Evolutionary conservation across 2,113 vertebrate species (phyloP).

Genomic region (Meleagris gallopavo): DNA sequence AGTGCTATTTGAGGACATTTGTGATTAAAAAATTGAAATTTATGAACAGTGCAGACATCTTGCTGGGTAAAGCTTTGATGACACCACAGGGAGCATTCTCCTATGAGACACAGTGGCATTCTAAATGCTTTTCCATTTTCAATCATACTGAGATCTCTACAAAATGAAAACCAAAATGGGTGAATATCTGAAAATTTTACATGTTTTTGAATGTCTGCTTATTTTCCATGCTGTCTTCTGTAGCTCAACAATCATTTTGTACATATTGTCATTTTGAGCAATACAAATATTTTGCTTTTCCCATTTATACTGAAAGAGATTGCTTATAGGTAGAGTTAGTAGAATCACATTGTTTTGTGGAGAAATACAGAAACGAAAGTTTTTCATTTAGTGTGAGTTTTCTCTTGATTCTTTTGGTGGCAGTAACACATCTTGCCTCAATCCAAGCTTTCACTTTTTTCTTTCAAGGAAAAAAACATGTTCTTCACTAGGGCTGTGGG

Average conservation of each 20-base stretch:
- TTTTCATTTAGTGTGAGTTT: background rate
- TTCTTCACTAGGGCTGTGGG: fast-evolving
- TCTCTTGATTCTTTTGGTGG: background rate
- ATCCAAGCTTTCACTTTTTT: background rate
- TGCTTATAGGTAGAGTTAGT: background rate
- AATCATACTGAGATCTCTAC: background rate
- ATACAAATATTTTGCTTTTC: background rate
- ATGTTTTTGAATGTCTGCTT: background rate
- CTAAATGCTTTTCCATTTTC: background rate
- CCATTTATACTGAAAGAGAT: background rate
- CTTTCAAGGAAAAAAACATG: background rate
- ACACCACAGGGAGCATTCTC: background rate
- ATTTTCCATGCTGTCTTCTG: background rate
- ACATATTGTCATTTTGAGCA: background rate
- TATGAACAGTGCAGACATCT: background rate
- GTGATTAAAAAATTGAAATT: background rate
- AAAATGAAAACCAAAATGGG: background rate
- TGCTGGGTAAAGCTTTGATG: background rate
- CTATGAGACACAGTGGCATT: background rate
- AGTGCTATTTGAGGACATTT: background rate
- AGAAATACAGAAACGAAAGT: background rate
- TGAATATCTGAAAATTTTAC: background rate
- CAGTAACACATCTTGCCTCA: background rate
- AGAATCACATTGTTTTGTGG: background rate
- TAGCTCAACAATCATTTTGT: background rate